These are phyloP conservation scores for Brachyopa scutellaris DNA, from an alignment of 2,888 invertebrate species.

Conservation along the genomic window DNA sequence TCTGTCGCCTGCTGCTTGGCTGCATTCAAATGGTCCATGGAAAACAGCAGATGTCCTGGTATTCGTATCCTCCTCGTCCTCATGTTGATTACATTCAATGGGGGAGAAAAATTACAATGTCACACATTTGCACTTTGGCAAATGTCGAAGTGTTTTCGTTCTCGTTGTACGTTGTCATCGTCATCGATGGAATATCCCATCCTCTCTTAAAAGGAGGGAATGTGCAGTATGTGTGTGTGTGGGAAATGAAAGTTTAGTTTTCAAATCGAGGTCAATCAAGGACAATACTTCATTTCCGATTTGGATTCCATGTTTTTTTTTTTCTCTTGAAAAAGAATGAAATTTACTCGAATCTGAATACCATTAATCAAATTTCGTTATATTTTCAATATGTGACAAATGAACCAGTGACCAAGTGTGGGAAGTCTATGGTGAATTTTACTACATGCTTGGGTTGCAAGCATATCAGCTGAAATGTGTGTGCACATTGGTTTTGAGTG, in stretches of 20 bases:
- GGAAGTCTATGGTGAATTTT: background rate
- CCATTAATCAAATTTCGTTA: constrained; percentile 50
- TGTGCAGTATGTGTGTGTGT: background rate
- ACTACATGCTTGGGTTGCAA: no score
- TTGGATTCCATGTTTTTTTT: no score
- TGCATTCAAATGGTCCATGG: constrained; percentile 19
- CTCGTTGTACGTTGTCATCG: background rate
- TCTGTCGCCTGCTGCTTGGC: constrained; percentile 40
- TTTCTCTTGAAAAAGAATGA: constrained; percentile 26
- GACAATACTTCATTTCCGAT: constrained; percentile 63
- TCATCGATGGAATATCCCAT: background rate
- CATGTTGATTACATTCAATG: constrained; percentile 62
- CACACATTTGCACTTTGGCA: constrained; percentile 63
- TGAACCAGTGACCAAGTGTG: constrained; percentile 13
- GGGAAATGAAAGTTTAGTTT: constrained; percentile 31
- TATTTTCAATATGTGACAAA: constrained; percentile 49
- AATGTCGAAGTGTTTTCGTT: constrained; percentile 36
- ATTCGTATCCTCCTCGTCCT: constrained; percentile 48
- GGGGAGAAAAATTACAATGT: constrained; percentile 64
- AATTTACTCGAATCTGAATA: constrained; percentile 30
- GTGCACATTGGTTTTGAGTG: no score
- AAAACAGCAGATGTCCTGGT: constrained; percentile 34
- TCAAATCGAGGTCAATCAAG: constrained; percentile 43
- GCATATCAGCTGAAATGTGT: no score
- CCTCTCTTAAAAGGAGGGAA: background rate